phyloP scores from a whole-genome alignment of 2,797 vertebrate species.

The Pelobates cultripes region DNA sequence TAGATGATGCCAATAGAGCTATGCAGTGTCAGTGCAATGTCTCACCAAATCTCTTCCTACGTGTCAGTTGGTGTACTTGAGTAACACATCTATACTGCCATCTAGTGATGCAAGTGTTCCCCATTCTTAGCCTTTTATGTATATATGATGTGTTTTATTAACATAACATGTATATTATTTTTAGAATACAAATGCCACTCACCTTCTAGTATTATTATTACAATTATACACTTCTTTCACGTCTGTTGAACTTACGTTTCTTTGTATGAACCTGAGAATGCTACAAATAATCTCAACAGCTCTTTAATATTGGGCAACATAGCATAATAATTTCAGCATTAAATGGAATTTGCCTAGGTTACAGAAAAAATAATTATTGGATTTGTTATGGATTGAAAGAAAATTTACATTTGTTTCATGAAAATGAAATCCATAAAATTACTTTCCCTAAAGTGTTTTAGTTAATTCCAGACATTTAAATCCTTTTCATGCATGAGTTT shows the following conservation, averaged over 20 bases:
- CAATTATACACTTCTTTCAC: background rate
- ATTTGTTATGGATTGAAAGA: constrained; percentile 50
- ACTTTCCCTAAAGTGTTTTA: constrained; percentile 47
- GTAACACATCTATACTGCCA: too few species aligned
- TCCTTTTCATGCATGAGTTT: constrained; percentile 46
- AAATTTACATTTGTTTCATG: constrained; percentile 50
- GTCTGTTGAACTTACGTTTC: background rate
- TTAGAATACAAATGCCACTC: too few species aligned
- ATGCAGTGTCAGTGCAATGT: too few species aligned
- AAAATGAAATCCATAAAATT: constrained; percentile 51
- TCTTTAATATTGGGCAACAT: constrained; percentile 12
- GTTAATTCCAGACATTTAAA: constrained; percentile 45
- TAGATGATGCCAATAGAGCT: too few species aligned
- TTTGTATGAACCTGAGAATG: background rate
- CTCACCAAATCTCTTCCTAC: too few species aligned
- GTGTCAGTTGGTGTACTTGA: too few species aligned
- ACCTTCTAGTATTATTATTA: too few species aligned
- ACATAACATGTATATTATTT: too few species aligned
- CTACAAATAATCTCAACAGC: constrained; percentile 12
- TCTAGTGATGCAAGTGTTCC: too few species aligned
- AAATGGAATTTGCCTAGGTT: constrained; percentile 15
- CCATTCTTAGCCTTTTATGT: too few species aligned
- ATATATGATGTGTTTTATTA: too few species aligned
- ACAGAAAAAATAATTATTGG: constrained; percentile 49
- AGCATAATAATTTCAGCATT: constrained; percentile 20